These are phyloP conservation scores for Miltochrista miniata DNA, from an alignment of 2,888 invertebrate genomes.

Conservation along the genomic window DNA sequence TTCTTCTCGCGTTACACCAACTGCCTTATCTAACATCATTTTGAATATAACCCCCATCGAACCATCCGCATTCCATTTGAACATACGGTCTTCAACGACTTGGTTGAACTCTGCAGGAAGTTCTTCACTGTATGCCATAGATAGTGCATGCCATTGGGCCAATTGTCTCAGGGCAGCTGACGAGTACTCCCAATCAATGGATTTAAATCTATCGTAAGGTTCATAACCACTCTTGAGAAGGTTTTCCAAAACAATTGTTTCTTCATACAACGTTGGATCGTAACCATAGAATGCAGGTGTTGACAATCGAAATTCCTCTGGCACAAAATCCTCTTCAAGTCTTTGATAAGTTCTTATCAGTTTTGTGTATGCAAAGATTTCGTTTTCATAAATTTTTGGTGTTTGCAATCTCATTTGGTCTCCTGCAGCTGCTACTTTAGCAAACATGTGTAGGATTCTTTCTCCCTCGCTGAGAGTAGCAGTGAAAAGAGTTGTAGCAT, in stretches of 20 bases:
- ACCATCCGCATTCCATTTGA: slow-evolving; percentile 15
- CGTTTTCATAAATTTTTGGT: slow-evolving; percentile 39
- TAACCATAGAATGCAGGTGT: slow-evolving; percentile 54
- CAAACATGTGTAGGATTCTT: slow-evolving; percentile 2
- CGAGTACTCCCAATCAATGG: slow-evolving; percentile 62
- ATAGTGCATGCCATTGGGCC: slow-evolving; percentile 68
- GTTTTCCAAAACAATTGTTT: slow-evolving; percentile 62
- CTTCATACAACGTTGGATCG: slow-evolving; percentile 37
- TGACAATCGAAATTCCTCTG: slow-evolving; percentile 41
- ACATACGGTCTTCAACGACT: slow-evolving; percentile 28
- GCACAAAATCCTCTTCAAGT: slow-evolving; percentile 46
- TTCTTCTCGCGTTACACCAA: background rate
- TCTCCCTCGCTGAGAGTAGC: background rate
- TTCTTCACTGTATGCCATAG: slow-evolving; percentile 45
- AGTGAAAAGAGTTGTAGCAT: background rate
- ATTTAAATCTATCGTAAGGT: slow-evolving; percentile 49
- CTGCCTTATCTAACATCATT: background rate
- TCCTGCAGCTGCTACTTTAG: background rate
- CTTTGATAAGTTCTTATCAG: slow-evolving; percentile 41
- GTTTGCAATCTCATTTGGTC: background rate
- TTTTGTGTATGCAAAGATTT: slow-evolving; percentile 49
- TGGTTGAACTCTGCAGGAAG: slow-evolving; percentile 53
- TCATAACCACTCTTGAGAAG: slow-evolving; percentile 49
- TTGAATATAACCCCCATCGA: background rate
- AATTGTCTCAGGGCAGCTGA: slow-evolving; percentile 48